A percentile compares a stretch with the other conserved stretches of the same genome.
Conservation (phyloP, 2,797 vertebrate genomes). For the Buceros bicornis region DNA sequence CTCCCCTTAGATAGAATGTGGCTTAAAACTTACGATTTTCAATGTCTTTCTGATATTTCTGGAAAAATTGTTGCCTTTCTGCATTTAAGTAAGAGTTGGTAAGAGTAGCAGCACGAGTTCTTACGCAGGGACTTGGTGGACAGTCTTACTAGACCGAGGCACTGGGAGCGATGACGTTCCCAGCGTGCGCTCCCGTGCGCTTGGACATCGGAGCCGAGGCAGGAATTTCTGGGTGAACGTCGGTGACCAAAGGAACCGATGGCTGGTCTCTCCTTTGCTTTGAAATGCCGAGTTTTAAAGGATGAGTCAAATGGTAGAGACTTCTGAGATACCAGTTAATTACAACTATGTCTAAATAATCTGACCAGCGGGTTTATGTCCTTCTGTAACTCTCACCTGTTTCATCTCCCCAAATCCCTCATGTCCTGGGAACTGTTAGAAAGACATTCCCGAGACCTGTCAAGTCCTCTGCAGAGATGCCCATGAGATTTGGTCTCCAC, state of each 20-base stretch:
- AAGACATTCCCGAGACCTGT: not conserved
- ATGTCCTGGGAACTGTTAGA: not conserved
- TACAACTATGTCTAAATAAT: not conserved
- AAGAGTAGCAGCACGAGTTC: not conserved
- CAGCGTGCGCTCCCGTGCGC: accelerated
- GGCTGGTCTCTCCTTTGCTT: not conserved
- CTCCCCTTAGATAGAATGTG: accelerated
- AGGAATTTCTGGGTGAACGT: not conserved
- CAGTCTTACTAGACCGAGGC: not conserved
- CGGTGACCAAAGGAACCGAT: not conserved
- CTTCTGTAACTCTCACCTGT: not conserved
- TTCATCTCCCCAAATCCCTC: not conserved
- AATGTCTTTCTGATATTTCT: not conserved
- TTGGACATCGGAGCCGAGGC: not conserved
- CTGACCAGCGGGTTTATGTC: not conserved
- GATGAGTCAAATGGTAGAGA: not conserved
- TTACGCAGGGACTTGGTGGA: accelerated
- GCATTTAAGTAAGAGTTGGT: not conserved
- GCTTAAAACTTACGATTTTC: not conserved
- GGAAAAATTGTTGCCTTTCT: not conserved
- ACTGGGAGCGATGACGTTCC: not conserved
- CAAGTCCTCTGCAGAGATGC: not conserved
- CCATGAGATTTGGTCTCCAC: not conserved
- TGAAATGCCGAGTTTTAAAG: not conserved
- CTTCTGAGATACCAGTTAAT: not conserved